These are phyloP conservation scores for Thunnus thynnus DNA, from an alignment of 2,113 vertebrate genomes.

Conservation along the genomic window DNA sequence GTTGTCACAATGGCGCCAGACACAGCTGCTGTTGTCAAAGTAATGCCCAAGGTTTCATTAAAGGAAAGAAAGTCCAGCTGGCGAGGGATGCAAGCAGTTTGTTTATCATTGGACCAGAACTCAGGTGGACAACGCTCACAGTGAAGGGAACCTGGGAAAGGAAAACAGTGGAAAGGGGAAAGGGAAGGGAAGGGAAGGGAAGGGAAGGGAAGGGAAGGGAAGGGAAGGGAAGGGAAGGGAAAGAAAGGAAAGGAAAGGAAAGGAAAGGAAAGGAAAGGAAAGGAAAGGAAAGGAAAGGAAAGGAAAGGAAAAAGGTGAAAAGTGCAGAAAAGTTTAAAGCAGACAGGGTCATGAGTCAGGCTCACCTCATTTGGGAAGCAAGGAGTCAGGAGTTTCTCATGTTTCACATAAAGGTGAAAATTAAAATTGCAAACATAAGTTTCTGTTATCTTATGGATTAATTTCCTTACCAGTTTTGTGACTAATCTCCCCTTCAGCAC, in stretches of 20 bases:
- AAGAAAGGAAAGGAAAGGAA: no score
- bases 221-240: no score
- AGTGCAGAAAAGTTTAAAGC: no score
- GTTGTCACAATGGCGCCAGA: conserved; percentile 76
- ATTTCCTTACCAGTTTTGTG: conserved; percentile 76
- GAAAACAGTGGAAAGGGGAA: not conserved
- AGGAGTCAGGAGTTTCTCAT: no score
- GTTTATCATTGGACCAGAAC: conserved; percentile 81
- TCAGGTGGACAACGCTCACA: conserved; percentile 80
- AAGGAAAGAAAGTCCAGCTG: conserved; percentile 82
- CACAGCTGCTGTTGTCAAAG: conserved; percentile 74
- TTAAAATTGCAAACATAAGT: no score
- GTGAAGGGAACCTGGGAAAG: conserved; percentile 70
- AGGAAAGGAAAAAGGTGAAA: no score
- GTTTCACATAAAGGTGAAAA: no score
- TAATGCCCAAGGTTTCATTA: conserved; percentile 80
- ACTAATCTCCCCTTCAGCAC: conserved; percentile 85
- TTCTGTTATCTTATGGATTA: no score
- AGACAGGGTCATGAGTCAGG: no score
- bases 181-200: no score
- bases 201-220: no score
- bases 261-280: not conserved
- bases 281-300: not conserved
- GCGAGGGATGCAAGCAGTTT: conserved; percentile 77
- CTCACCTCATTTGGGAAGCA: no score